A percentile compares a stretch with the other conserved stretches of the same genome.
phyloP scores from a whole-genome alignment of 2,113 vertebrate species.

The Anhinga rufa region DNA sequence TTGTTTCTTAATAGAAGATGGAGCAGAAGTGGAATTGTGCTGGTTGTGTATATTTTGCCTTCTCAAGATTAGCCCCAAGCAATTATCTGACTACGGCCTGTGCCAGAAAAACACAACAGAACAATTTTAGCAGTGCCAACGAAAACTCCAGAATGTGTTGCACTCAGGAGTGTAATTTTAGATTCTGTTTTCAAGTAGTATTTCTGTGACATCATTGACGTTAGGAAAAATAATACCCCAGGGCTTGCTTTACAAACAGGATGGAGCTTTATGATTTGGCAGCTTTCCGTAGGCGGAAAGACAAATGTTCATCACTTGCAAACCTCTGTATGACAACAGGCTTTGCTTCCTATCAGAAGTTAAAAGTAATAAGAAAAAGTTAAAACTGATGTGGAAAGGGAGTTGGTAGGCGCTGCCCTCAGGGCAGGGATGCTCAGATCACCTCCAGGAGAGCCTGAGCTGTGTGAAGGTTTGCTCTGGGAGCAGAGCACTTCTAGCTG shows the following conservation, averaged over 20 bases:
- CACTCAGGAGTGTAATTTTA: slow-evolving; percentile 65
- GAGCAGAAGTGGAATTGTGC: slow-evolving; percentile 39
- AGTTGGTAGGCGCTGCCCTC: neutral
- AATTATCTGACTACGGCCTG: slow-evolving; percentile 55
- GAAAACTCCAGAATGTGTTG: slow-evolving; percentile 61
- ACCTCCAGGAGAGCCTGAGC: neutral
- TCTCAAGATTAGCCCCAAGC: slow-evolving; percentile 55
- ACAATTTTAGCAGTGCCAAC: slow-evolving; percentile 62
- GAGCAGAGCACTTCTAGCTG: neutral
- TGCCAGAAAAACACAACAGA: slow-evolving; percentile 62
- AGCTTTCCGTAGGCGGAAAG: slow-evolving; percentile 36
- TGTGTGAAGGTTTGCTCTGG: neutral
- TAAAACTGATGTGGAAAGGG: neutral
- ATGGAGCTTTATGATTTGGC: slow-evolving; percentile 65
- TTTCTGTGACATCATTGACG: slow-evolving; percentile 65
- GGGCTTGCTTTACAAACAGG: slow-evolving; percentile 57
- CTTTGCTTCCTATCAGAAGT: slow-evolving; percentile 7
- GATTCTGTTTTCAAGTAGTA: slow-evolving; percentile 66
- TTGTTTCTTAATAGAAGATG: slow-evolving; percentile 47
- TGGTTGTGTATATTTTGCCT: slow-evolving; percentile 57
- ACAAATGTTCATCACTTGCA: slow-evolving; percentile 25
- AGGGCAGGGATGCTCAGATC: neutral
- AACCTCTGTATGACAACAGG: neutral
- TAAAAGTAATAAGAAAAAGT: neutral
- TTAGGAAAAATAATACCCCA: slow-evolving; percentile 64